These are phyloP conservation scores for Andrena camellia DNA, from an alignment of 2,888 invertebrate species.

Conservation along the genomic window DNA sequence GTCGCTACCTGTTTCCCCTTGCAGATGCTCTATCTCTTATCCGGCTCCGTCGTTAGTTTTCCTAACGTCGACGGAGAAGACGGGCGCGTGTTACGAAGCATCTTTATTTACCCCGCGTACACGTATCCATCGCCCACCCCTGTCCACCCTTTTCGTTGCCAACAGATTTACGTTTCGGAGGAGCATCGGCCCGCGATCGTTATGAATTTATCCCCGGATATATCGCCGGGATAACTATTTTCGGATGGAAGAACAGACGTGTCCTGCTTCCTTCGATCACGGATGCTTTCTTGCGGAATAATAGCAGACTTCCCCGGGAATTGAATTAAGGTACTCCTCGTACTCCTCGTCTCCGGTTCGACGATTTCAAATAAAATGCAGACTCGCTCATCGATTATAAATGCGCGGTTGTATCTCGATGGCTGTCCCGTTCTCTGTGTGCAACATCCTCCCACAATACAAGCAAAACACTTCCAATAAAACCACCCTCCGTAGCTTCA, in stretches of 20 bases:
- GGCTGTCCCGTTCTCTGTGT: neutral
- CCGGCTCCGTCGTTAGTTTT: constrained; percentile 66
- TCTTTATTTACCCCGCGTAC: constrained; percentile 51
- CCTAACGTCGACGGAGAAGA: constrained; percentile 62
- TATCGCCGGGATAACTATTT: neutral
- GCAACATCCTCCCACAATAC: neutral
- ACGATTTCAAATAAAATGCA: constrained; percentile 8
- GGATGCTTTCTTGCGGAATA: neutral
- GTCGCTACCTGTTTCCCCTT: constrained; percentile 48
- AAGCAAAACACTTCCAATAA: neutral
- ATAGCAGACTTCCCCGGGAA: neutral
- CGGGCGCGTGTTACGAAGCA: constrained; percentile 55
- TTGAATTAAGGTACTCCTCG: constrained; percentile 18
- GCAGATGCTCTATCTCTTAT: constrained; percentile 60
- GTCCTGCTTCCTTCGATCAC: neutral
- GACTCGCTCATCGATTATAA: neutral
- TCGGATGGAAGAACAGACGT: neutral
- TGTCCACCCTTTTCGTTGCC: neutral
- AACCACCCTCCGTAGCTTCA: neutral
- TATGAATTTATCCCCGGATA: neutral
- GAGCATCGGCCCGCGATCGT: neutral
- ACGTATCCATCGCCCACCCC: neutral
- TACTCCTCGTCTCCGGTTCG: neutral
- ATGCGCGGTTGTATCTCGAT: neutral
- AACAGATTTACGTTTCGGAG: constrained; percentile 6